phyloP scores from a whole-genome alignment of 2,797 vertebrate species.

The Florisuga fusca region DNA sequence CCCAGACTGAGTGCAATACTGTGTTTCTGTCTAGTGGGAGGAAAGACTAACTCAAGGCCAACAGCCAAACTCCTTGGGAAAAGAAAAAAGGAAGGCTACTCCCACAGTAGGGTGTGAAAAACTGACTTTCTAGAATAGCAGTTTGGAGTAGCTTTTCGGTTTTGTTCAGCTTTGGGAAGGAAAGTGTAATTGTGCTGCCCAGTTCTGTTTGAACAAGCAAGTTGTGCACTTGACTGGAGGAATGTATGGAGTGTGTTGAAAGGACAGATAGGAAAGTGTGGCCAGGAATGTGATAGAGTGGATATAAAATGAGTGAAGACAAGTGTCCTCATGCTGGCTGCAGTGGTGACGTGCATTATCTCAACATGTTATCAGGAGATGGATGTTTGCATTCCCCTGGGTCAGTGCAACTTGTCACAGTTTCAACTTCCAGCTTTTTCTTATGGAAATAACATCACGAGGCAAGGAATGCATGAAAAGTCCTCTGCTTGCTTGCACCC shows the following conservation, averaged over 20 bases:
- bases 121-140: not conserved
- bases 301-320: conserved; percentile 65
- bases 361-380: conserved; percentile 50
- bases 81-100: conserved; percentile 12
- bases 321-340: conserved; percentile 56
- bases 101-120: not conserved
- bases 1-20: not conserved
- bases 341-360: conserved; percentile 52
- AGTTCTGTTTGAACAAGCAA: conserved; percentile 19
- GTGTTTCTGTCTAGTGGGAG: not conserved
- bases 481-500: not conserved
- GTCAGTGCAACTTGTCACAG: conserved; percentile 30
- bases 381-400: conserved; percentile 52
- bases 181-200: not conserved
- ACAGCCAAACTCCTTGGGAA: not conserved
- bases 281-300: conserved; percentile 48
- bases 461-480: conserved; percentile 3
- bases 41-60: not conserved
- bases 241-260: conserved; percentile 51
- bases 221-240: conserved; percentile 14
- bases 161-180: not conserved
- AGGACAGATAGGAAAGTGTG: conserved; percentile 64
- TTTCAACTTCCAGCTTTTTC: conserved; percentile 61
- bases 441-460: conserved; percentile 50
- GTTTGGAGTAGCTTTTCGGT: not conserved